Base-by-base conservation (phyloP, 2,888 invertebrate species). In the Latrodectus hesperus region DNA sequence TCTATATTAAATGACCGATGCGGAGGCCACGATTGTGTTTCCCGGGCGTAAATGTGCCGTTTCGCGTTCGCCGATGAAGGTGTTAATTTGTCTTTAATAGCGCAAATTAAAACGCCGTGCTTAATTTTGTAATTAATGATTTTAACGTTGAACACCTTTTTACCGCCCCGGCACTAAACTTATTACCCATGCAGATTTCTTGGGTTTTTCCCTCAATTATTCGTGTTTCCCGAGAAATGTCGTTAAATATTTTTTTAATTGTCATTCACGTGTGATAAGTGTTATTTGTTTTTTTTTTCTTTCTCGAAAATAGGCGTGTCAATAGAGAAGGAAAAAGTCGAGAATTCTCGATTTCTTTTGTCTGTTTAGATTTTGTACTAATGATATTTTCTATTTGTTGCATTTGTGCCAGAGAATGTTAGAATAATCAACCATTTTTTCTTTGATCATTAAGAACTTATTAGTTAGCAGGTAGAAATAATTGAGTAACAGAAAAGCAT, bases 11-110 rank as follows among this genome's bases (percentile, higher is more conserved):
- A 81, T 81, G 86, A 60, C 81, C 68, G 72, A 17, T 78, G 78
- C 72, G 53, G 81, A 87, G 55, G 68, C 80, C 52, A 22, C 52
- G 87, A 78, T 83, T 78, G 74, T 79, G 83, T 82, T 83, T 74
- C 81, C 38, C 71, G 68, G 51, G 73, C 67, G 76, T 51, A 38
- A 75, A 82, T 76, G 82, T 82, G 87, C 64, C 73, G 65, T 22
- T 49, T 26, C 55, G n/a, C 55, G 53, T 76, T 76, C 38, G 38
- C 17, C 52, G 49, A 60, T 55, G 38, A n/a, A 49, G 83, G 83
- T 78, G 84, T 88, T 88, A 88, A 88, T 88, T 88, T 88, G 84
- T 88, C 82, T 88, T 88, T 88, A 84, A 88, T 88, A 83, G 84
- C 83, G 78, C 75, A 84, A 88, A 88, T 84, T 88, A 84, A 88